Evolutionary conservation across 1,140 invertebrate genomes (phyloP).

Genomic region (Nebria ingens): DNA sequence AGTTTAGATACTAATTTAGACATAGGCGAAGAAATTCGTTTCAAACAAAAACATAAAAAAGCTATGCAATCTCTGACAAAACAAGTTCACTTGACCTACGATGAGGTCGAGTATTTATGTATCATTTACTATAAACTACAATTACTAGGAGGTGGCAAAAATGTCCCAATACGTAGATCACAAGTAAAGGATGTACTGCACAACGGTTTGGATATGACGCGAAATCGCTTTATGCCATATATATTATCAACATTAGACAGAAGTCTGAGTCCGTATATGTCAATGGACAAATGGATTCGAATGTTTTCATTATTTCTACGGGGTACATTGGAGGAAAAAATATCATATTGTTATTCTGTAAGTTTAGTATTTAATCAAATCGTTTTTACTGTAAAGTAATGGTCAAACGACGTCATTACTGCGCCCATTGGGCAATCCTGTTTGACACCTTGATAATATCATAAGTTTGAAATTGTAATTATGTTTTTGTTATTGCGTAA

Average conservation of each 20-base stretch:
- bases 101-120: conserved; percentile 39
- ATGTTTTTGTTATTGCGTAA: too few species aligned
- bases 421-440: too few species aligned
- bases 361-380: too few species aligned
- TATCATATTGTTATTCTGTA: conserved; percentile 53
- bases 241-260: conserved; percentile 30
- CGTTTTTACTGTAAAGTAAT: too few species aligned
- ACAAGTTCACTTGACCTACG: conserved; percentile 34
- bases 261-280: conserved; percentile 45
- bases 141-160: conserved; percentile 29
- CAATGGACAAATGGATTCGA: conserved; percentile 52
- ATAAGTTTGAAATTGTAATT: too few species aligned
- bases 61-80: conserved; percentile 37
- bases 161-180: conserved; percentile 37
- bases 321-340: conserved; percentile 53
- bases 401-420: too few species aligned
- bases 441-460: too few species aligned
- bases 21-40: conserved; percentile 44
- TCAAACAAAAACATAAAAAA: conserved; percentile 38
- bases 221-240: conserved; percentile 47
- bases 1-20: conserved; percentile 40
- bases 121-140: conserved; percentile 34
- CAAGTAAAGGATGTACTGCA: conserved; percentile 61
- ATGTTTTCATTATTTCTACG: conserved; percentile 56
- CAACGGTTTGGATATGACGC: conserved; percentile 57